These are phyloP conservation scores for Drosophila sp. DNA, from an alignment of 1,140 invertebrate genomes.

Conservation along the genomic window DNA sequence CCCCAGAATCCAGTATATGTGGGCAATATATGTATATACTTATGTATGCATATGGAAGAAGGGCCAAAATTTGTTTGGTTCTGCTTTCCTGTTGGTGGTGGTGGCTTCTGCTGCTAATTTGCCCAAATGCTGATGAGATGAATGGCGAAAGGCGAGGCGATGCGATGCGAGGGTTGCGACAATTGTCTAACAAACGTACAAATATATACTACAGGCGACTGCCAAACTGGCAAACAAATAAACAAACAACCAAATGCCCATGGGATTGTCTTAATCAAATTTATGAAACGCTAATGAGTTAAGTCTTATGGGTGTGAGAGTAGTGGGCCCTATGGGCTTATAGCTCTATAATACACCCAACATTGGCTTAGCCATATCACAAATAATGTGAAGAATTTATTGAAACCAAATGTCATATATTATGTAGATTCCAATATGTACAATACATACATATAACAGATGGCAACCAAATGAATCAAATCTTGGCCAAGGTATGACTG, in stretches of 20 bases:
- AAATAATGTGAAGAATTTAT: slow-evolving; percentile 13
- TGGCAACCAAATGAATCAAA: slow-evolving; percentile 4
- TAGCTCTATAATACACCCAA: slow-evolving; percentile 73
- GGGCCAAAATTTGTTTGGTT: background rate
- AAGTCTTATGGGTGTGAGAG: slow-evolving; percentile 40
- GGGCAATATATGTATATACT: slow-evolving; percentile 16
- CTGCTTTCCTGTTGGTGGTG: slow-evolving; percentile 40
- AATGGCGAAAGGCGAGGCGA: slow-evolving; percentile 11
- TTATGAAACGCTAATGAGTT: slow-evolving; percentile 79
- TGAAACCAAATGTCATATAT: slow-evolving; percentile 9
- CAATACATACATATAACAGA: background rate
- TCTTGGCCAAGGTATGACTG: background rate
- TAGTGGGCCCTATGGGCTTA: slow-evolving; percentile 49
- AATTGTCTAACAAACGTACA: slow-evolving; percentile 31
- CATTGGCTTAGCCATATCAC: slow-evolving; percentile 54
- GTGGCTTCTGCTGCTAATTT: slow-evolving; percentile 66
- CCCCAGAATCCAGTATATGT: no score
- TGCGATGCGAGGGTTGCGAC: slow-evolving; percentile 11
- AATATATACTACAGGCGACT: slow-evolving; percentile 13
- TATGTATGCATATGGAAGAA: slow-evolving; percentile 38
- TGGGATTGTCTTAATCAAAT: slow-evolving; percentile 80
- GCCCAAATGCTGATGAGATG: slow-evolving; percentile 56
- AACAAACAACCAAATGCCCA: slow-evolving; percentile 58
- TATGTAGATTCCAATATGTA: background rate
- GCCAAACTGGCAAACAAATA: slow-evolving; percentile 49